Evolutionary conservation across 2,797 vertebrate genomes (phyloP), one percentile per base, ranked within the genome.

Genomic region (Sebastes reedi): DNA sequence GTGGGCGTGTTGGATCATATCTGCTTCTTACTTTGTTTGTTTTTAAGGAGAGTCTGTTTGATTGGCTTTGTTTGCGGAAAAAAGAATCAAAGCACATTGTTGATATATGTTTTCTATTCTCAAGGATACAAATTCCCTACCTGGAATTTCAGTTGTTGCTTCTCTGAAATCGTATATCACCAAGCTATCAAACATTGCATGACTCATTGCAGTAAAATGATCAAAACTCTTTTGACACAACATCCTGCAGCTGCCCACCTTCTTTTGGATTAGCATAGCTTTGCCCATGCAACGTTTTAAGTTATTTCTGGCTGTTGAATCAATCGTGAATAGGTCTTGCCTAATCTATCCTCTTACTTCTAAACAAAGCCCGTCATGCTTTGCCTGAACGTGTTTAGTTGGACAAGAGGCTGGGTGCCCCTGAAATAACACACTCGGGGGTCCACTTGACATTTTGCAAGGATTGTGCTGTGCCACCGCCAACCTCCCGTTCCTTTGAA

Each of bases 291-390:
- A 55, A 32, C 27, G 42, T 69, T 59, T 75, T 3, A n/a, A 46
- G 66, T 79, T 85, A 61, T 82, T 85, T 58, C 69, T 77, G 36
- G 50, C 61, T 70, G 30, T 24, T 71, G 20, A 68, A 72, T 62
- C 66, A 66, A 83, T 72, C 52, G 60, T 61, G 39, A 56, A 32
- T 30, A 60, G 42, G 22, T 82, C 30, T 72, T 77, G 39, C 54
- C 42, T 56, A 71, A 75, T 86, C 54, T 76, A 46, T 81, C 68
- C 62, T 79, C 76, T 76, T 77, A 71, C 46, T 70, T 66, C 55
- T 74, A 78, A 85, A 89, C 82, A 81, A 68, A 77, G 39, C 18
- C 11, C 1, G 25, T 22, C 27, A 54, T 62, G 69, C 39, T 68
- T 77, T 67, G 50, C 42, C 72, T 86, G 68, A 72, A 54, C 2